Percentiles rank a stretch among this genome's conserved stretches.
These are phyloP conservation scores for Trochalopteron elliotii DNA, from an alignment of 2,113 vertebrate species.

Conservation along the genomic window DNA sequence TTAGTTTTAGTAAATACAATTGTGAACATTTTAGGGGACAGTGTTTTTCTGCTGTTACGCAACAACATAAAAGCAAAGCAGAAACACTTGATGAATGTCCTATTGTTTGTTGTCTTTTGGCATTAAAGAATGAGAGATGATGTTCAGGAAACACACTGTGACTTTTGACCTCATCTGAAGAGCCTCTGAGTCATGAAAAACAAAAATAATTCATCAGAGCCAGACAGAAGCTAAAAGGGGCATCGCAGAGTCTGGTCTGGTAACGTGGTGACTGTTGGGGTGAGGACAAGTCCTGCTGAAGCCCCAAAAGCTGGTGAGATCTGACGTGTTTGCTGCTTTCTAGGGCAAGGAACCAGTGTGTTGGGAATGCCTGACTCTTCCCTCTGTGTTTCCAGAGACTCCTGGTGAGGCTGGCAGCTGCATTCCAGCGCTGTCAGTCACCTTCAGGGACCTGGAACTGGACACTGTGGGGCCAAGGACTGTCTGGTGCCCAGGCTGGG, in stretches of 20 bases:
- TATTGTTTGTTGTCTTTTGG: constrained; percentile 26
- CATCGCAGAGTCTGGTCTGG: not conserved
- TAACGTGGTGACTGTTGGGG: not conserved
- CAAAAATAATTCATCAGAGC: not conserved
- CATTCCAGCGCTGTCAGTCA: not conserved
- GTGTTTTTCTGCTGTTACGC: not conserved
- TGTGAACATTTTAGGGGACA: not conserved
- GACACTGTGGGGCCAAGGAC: rapidly evolving
- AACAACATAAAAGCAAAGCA: not conserved
- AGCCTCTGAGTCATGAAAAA: not conserved
- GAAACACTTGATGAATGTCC: not conserved
- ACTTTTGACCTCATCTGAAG: constrained; percentile 1
- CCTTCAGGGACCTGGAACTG: not conserved
- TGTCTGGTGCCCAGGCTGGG: not conserved
- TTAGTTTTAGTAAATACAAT: not conserved
- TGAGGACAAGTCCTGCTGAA: not conserved
- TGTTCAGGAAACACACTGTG: not conserved
- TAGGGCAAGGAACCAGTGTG: not conserved
- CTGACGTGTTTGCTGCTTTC: not conserved
- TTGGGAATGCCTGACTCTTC: rapidly evolving
- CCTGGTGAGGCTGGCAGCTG: not conserved
- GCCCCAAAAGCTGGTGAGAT: not conserved
- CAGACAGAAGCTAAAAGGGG: not conserved
- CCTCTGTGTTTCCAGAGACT: not conserved
- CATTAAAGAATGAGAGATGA: not conserved